Percentiles rank a stretch among this genome's conserved stretches.
Conservation (phyloP, 2,797 vertebrate genomes). For the Melanogrammus aeglefinus region DNA sequence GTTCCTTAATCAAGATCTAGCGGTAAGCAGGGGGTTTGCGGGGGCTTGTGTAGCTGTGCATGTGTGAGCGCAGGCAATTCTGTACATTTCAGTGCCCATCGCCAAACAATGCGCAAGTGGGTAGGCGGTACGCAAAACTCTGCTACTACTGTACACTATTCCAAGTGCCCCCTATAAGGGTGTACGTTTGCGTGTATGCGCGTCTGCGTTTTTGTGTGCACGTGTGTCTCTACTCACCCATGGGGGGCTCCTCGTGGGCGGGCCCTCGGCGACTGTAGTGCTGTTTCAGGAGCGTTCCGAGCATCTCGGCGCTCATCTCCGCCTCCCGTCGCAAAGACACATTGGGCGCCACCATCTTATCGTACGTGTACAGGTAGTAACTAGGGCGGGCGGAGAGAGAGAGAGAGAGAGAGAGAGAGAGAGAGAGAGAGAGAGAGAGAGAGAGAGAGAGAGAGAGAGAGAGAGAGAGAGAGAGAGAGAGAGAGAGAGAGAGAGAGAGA, state of each 20-base stretch:
- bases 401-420: constrained; percentile 5
- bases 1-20: too few species aligned
- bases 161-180: neutral
- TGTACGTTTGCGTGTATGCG: neutral
- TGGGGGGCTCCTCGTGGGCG: constrained; percentile 61
- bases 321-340: constrained; percentile 80
- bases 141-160: neutral
- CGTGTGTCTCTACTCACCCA: constrained; percentile 63
- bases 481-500: constrained; percentile 4
- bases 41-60: constrained; percentile 15
- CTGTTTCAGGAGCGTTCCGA: constrained; percentile 74
- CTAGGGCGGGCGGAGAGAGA: constrained; percentile 57
- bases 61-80: neutral
- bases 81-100: too few species aligned
- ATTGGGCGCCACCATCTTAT: constrained; percentile 96
- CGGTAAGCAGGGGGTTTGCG: too few species aligned
- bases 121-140: neutral
- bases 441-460: neutral
- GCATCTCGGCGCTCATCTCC: constrained; percentile 69
- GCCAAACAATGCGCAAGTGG: too few species aligned
- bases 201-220: constrained; percentile 17
- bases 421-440: constrained; percentile 4
- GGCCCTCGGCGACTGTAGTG: constrained; percentile 68
- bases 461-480: constrained; percentile 5
- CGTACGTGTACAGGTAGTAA: constrained; percentile 95